phyloP scores from a whole-genome alignment of 1,140 invertebrate species.

The Mactra quadrangularis region DNA sequence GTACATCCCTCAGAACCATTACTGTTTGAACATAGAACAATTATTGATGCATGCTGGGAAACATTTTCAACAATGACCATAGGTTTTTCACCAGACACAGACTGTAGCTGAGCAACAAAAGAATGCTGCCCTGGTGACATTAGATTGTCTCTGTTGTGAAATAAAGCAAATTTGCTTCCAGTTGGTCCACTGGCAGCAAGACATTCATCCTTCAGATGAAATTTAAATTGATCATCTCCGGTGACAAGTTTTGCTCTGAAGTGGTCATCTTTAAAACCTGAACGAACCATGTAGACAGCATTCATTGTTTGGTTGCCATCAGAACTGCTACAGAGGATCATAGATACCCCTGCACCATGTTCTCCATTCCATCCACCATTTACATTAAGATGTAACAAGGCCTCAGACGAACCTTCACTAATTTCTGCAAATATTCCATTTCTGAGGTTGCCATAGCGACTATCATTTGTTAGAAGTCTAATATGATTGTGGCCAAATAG shows the following conservation, averaged over 20 bases:
- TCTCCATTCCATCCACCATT: constrained; percentile 57
- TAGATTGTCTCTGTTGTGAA: constrained; percentile 66
- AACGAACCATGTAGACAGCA: constrained; percentile 66
- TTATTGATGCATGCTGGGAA: constrained; percentile 45
- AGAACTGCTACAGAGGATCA: constrained; percentile 65
- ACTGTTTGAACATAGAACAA: constrained; percentile 73
- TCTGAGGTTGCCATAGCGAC: constrained; percentile 61
- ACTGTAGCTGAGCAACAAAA: constrained; percentile 52
- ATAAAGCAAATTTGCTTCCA: constrained; percentile 62
- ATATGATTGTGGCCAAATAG: constrained; percentile 70
- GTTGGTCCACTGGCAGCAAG: constrained; percentile 54
- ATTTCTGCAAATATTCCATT: constrained; percentile 65
- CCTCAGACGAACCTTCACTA: neutral
- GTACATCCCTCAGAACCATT: constrained; percentile 68
- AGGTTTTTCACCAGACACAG: constrained; percentile 48
- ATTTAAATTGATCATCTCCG: constrained; percentile 73
- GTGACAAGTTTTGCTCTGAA: constrained; percentile 54
- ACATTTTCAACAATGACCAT: constrained; percentile 42
- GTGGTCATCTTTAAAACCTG: constrained; percentile 65
- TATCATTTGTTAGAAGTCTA: constrained; percentile 68
- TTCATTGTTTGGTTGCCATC: constrained; percentile 6
- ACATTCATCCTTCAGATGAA: constrained; percentile 31
- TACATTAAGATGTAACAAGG: constrained; percentile 55
- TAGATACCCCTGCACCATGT: constrained; percentile 59
- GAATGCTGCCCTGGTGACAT: neutral